A percentile compares a stretch with the other conserved stretches of the same genome.
phyloP scores from a whole-genome alignment of 2,888 invertebrate species.

The Epistrophe grossulariae region DNA sequence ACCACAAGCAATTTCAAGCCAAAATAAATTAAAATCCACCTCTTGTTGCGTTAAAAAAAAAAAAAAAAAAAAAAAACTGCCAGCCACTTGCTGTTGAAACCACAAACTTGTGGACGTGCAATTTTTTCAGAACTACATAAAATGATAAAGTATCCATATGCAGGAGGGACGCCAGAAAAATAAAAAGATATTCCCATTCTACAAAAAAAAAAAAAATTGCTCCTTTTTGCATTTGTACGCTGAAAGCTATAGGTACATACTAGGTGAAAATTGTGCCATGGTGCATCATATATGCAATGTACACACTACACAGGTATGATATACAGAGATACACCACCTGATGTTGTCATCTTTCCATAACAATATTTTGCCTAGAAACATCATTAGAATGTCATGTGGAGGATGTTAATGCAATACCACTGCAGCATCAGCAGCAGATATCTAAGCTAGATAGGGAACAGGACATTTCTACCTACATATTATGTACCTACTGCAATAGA shows the following conservation, averaged over 20 bases:
- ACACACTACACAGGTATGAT: neutral
- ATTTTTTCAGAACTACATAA: slow-evolving; percentile 37
- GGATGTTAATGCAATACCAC: slow-evolving; percentile 63
- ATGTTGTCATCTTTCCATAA: slow-evolving; percentile 56
- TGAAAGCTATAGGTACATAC: slow-evolving; percentile 24
- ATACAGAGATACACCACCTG: slow-evolving; percentile 28
- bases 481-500: neutral
- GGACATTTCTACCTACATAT: slow-evolving; percentile 4
- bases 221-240: slow-evolving; percentile 24
- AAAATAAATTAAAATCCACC: slow-evolving; percentile 36
- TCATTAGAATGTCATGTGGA: slow-evolving; percentile 68
- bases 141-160: slow-evolving; percentile 62
- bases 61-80: neutral
- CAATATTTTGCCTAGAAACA: slow-evolving; percentile 70
- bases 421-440: slow-evolving; percentile 51
- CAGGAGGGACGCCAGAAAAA: slow-evolving; percentile 51
- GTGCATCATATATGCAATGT: neutral
- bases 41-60: slow-evolving; percentile 25
- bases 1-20: slow-evolving; percentile 16
- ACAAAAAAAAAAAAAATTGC: slow-evolving; percentile 1
- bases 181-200: slow-evolving; percentile 11
- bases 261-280: slow-evolving; percentile 11
- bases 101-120: slow-evolving; percentile 36
- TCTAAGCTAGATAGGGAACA: slow-evolving; percentile 22
- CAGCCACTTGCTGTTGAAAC: slow-evolving; percentile 38